Evolutionary conservation across 1,140 invertebrate genomes (phyloP), one percentile per base, ranked within the genome.

Genomic region (Drosophila pandora): DNA sequence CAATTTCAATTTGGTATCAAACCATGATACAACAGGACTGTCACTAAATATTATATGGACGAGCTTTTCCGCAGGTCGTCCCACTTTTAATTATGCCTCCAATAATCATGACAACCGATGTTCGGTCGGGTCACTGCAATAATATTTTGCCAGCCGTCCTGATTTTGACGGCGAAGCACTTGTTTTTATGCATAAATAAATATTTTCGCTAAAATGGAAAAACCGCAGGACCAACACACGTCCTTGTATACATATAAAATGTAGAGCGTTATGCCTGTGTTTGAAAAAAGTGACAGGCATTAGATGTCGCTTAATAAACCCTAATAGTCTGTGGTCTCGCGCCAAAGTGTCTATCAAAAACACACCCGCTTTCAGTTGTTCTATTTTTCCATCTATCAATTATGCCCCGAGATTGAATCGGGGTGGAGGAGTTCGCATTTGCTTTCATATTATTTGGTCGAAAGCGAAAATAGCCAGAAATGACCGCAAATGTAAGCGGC

Each of bases 221-320:
- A 82, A 75, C 82, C 81, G 50, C 81, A 87, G 48, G 21, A 12
- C 30, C 47, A 49, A 43, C 53, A 57, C 47, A 53, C 50, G 58
- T 48, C 17, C 17, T 21, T 17, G 4, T 45, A 54, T 59, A 34
- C 13, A 55, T 59, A 34, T 21, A 55, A 37, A 9, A 25, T 13
- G 32, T 30, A 59, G 21, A 34, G 22, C 9, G 47, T 17, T 23
- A 53, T 54, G 34, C n/a, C 34, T 45, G 50, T 68, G 7, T 56
- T 34, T 43, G n/a, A 41, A 62, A 72, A 50, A 52, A 32, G 58
- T 63, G 64, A 68, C 67, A 68, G 79, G 53, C 79, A 88, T 85
- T 85, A 88, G 82, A 79, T 79, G 49, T 71, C 61, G 83, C 70
- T 83, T 83, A 88, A 85, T 85, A 85, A 71, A 85, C 83, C 75